Conservation (phyloP, 2,113 vertebrate species). For the Cynocephalus volans region DNA sequence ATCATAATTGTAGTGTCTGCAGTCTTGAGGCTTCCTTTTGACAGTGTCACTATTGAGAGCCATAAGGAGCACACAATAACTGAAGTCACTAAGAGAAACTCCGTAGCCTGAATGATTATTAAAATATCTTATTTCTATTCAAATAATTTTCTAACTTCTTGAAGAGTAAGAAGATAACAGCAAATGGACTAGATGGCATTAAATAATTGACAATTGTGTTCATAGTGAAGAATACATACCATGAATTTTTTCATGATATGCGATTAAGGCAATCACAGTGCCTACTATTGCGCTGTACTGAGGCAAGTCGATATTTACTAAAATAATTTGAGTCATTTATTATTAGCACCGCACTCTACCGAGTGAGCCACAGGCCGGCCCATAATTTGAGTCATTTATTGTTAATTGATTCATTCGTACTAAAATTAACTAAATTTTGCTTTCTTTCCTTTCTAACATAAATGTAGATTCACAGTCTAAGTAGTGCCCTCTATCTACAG, state of each 20-base stretch:
- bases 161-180: neutral
- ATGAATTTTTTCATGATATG: neutral
- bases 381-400: neutral
- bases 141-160: neutral
- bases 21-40: neutral
- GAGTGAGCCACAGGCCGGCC: too few species aligned
- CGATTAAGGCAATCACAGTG: neutral
- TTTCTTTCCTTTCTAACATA: neutral
- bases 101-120: neutral
- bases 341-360: too few species aligned
- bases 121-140: constrained; percentile 13
- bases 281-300: neutral
- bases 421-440: neutral
- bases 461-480: neutral
- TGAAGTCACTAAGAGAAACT: constrained; percentile 7
- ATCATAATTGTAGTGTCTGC: neutral
- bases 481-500: neutral
- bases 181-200: neutral
- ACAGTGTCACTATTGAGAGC: neutral
- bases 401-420: neutral
- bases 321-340: neutral
- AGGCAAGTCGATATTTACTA: constrained; percentile 17
- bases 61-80: neutral
- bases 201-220: neutral
- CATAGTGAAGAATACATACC: neutral